phyloP scores from a whole-genome alignment of 2,113 vertebrate genomes.

The Eptesicus fuscus region DNA sequence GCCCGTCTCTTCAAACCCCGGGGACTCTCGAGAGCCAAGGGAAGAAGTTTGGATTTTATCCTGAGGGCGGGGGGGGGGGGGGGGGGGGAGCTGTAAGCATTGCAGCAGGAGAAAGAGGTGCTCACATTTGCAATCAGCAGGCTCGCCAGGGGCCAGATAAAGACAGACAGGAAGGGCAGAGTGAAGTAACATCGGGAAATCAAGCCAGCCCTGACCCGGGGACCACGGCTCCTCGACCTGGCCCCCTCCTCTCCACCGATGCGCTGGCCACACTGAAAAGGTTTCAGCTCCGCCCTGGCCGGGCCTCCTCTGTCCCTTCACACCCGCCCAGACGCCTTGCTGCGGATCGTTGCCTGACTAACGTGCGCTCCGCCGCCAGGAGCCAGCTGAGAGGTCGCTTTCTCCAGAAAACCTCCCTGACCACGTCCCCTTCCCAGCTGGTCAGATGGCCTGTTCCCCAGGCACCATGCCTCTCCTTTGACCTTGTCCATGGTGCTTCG shows the following conservation, averaged over 20 bases:
- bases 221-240: too few species aligned
- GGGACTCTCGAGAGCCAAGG: neutral
- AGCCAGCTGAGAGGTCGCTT: neutral
- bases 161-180: neutral
- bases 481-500: neutral
- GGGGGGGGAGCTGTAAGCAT: neutral
- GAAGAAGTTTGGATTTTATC: neutral
- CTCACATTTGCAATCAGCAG: too few species aligned
- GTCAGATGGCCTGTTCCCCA: neutral
- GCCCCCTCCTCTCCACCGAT: accelerated
- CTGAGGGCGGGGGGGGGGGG: neutral
- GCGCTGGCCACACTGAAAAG: accelerated
- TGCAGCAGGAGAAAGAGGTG: neutral
- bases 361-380: accelerated
- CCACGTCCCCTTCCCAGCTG: neutral
- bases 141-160: neutral
- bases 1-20: neutral
- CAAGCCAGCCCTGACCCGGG: neutral
- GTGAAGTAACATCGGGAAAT: neutral
- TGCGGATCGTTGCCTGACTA: neutral
- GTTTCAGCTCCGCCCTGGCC: neutral
- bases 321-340: neutral
- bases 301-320: neutral
- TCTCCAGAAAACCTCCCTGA: neutral
- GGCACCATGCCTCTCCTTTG: neutral